A percentile compares a stretch with the other conserved stretches of the same genome.
These are phyloP conservation scores for Chionomys nivalis DNA, from an alignment of 2,113 vertebrate genomes.

Conservation along the genomic window DNA sequence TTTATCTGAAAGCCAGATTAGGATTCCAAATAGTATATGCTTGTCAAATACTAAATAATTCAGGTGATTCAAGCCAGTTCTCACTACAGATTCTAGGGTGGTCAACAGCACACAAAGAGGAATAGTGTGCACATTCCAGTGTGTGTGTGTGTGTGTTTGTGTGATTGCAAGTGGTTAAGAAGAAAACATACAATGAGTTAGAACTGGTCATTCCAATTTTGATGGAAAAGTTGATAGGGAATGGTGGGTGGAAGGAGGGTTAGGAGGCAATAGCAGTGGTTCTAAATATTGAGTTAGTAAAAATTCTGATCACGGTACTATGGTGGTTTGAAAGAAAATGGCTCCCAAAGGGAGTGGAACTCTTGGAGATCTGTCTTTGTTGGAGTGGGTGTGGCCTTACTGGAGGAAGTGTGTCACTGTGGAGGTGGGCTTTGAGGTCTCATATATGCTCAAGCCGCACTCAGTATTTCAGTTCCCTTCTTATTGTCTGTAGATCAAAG, in stretches of 20 bases:
- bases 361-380: not conserved
- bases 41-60: constrained; percentile 76
- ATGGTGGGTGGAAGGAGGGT: not conserved
- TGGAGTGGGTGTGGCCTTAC: not conserved
- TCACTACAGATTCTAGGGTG: constrained; percentile 10
- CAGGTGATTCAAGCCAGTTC: constrained; percentile 40
- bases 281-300: not conserved
- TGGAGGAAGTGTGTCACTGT: not conserved
- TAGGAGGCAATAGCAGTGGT: not conserved
- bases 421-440: not conserved
- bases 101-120: not conserved
- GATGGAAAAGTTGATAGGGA: not conserved
- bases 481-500: not conserved
- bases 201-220: not conserved
- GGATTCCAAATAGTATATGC: constrained; percentile 55
- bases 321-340: not conserved
- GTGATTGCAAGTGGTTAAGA: not conserved
- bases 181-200: not conserved
- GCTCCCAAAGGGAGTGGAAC: not conserved
- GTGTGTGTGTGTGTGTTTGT: not conserved
- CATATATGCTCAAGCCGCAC: not conserved
- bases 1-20: constrained; percentile 66
- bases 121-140: not conserved
- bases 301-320: not conserved
- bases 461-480: not conserved